Base-by-base conservation (phyloP, 2,797 vertebrate species). In the Odontamblyopus rebecca region DNA sequence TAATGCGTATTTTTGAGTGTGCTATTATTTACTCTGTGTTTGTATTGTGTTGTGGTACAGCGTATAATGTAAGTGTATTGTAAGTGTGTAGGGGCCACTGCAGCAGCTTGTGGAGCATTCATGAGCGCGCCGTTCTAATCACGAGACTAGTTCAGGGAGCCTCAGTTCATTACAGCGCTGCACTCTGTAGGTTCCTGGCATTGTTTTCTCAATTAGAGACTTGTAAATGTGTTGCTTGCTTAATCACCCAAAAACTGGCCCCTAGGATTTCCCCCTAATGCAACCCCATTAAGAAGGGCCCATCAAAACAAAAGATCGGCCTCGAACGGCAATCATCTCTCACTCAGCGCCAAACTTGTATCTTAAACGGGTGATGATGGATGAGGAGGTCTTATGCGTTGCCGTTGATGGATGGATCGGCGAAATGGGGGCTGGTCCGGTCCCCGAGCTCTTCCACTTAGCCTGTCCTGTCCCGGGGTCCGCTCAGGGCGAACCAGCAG, bases 191-290 rank as follows among this genome's bases (percentile, higher is more conserved):
- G 84, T 89, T 93, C 86, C 88, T 88, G 88, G 82, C 90, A 90
- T 90, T 82, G 84, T 82, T 86, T 81, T 88, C 89, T 92, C 92
- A 94, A 93, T 93, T 94, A 93, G 88, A 90, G 83, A 93, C 84
- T 89, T 93, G 90, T 93, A 93, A 93, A 93, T 93, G 89, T 93
- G 88, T 90, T 91, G 92, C 90, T 94, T 93, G 89, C 89, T 93
- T 94, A 94, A 94, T 92, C 89, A 92, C 85, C 88, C 91, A 73
- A 86, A 93, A 94, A 93, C 85, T 88, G 92, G 92, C 91, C 91
- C 85, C 78, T 86, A 91, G 87, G 86, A 93, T 82, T 75, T 74
- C 70, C 85, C 72, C 87, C 78, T 93, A 93, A 94, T 89, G 91
- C 87, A 84, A 86, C 87, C 85, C 93, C 90, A 93, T 93, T 93